Evolutionary conservation across 23 tunicate genomes (phyloP).

Genomic region (Halocynthia aurantium): DNA sequence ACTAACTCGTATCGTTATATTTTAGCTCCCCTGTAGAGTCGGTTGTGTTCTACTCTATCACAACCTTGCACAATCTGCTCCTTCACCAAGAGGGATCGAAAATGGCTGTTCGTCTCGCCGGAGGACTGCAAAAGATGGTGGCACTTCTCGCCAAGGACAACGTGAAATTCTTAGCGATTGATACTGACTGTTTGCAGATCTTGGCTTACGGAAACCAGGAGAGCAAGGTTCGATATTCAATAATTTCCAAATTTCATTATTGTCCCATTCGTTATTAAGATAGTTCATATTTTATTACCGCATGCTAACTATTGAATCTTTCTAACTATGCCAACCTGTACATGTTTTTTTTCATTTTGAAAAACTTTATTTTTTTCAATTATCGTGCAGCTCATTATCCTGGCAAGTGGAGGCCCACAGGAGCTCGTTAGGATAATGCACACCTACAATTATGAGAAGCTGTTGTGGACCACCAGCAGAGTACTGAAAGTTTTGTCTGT

Average conservation of each 20-base stretch:
- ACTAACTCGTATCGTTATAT: not conserved
- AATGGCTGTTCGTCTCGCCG: slow-evolving; percentile 91
- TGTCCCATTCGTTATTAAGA: not conserved
- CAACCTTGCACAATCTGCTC: slow-evolving; percentile 89
- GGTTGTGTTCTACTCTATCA: slow-evolving; percentile 93
- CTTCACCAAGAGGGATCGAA: slow-evolving; percentile 95
- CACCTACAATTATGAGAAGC: slow-evolving; percentile 79
- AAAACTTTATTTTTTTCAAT: no score
- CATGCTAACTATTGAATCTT: not conserved
- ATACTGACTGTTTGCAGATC: slow-evolving; percentile 86
- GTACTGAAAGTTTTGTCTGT: slow-evolving; percentile 90
- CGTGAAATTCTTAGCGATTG: slow-evolving; percentile 80
- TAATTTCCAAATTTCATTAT: no score
- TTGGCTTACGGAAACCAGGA: slow-evolving; percentile 92
- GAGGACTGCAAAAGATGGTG: slow-evolving; percentile 96
- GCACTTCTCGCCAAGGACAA: slow-evolving; percentile 67
- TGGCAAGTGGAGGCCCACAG: slow-evolving; percentile 88
- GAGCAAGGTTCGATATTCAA: slow-evolving; percentile 39
- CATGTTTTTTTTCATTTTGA: not conserved
- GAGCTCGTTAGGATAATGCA: slow-evolving; percentile 85
- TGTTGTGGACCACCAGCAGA: slow-evolving; percentile 89
- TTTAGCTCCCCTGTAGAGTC: slow-evolving; percentile 82
- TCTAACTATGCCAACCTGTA: not conserved
- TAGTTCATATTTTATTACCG: not conserved
- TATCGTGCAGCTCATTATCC: slow-evolving; percentile 57